Evolutionary conservation across 2,888 invertebrate species (phyloP).

Genomic region (Belgica antarctica): DNA sequence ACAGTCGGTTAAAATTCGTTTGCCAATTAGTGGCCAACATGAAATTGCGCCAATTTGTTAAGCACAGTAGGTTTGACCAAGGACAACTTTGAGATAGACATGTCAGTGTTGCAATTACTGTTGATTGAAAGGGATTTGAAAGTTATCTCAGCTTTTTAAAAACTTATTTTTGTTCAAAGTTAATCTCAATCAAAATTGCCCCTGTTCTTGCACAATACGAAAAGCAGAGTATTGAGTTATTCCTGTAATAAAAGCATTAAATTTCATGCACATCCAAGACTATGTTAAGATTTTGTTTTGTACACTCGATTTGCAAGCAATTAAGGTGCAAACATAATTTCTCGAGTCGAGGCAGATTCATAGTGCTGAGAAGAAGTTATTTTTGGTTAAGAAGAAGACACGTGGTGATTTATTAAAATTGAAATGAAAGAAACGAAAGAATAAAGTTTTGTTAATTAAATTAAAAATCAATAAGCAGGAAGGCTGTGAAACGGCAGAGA

Average conservation of each 20-base stretch:
- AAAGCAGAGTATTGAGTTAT: not conserved
- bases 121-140: not conserved
- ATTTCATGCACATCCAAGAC: not conserved
- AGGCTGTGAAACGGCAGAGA: not conserved
- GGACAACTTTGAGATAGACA: too few relatives aligned
- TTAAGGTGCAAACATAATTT: not conserved
- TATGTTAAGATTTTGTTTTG: too few relatives aligned
- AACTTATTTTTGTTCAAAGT: too few relatives aligned
- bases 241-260: constrained; percentile 1
- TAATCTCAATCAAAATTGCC: too few relatives aligned
- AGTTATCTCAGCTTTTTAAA: too few relatives aligned
- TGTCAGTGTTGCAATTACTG: too few relatives aligned
- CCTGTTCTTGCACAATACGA: too few relatives aligned
- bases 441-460: constrained; percentile 11
- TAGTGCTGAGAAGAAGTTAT: constrained; percentile 13
- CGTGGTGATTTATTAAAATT: constrained; percentile 43
- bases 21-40: constrained; percentile 11
- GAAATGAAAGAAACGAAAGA: constrained; percentile 9
- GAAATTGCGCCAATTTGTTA: constrained; percentile 9
- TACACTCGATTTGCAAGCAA: not conserved
- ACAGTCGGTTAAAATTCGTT: not conserved
- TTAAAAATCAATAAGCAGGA: constrained; percentile 10
- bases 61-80: not conserved
- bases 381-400: constrained; percentile 42
- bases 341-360: not conserved